Percentiles rank a stretch among this genome's conserved stretches.
These are phyloP conservation scores for Rhogogaster chlorosoma DNA, from an alignment of 2,888 invertebrate genomes.

Conservation along the genomic window DNA sequence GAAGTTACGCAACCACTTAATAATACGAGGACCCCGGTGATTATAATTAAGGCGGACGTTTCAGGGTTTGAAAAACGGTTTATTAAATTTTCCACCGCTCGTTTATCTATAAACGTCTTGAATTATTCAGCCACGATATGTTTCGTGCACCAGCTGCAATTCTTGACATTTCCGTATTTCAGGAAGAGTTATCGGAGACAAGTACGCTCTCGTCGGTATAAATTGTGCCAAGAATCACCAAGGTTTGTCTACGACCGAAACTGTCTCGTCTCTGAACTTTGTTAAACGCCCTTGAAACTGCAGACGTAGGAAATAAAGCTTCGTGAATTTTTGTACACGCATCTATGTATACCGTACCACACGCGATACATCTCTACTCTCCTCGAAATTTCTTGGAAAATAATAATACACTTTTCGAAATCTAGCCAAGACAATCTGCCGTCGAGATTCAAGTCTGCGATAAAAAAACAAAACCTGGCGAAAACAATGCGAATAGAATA, in stretches of 20 bases:
- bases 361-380: not conserved
- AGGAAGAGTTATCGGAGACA: slow-evolving; percentile 17
- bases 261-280: slow-evolving; percentile 37
- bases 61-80: not conserved
- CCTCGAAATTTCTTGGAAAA: not conserved
- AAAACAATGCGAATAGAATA: not conserved
- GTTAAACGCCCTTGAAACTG: slow-evolving; percentile 45
- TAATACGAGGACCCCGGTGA: not conserved
- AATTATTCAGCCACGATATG: not conserved
- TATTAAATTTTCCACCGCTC: not conserved
- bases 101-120: not conserved
- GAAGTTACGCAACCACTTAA: not conserved
- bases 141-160: not conserved
- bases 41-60: not conserved
- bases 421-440: slow-evolving; percentile 5
- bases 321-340: not conserved
- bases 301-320: not conserved
- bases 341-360: not conserved
- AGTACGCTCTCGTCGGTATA: not conserved
- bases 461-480: not conserved
- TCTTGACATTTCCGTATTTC: slow-evolving; percentile 40
- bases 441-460: not conserved
- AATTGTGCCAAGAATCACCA: slow-evolving; percentile 37
- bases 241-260: slow-evolving; percentile 36
- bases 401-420: not conserved